phyloP scores from a whole-genome alignment of 2,113 vertebrate genomes.

The Tringa solitaria region DNA sequence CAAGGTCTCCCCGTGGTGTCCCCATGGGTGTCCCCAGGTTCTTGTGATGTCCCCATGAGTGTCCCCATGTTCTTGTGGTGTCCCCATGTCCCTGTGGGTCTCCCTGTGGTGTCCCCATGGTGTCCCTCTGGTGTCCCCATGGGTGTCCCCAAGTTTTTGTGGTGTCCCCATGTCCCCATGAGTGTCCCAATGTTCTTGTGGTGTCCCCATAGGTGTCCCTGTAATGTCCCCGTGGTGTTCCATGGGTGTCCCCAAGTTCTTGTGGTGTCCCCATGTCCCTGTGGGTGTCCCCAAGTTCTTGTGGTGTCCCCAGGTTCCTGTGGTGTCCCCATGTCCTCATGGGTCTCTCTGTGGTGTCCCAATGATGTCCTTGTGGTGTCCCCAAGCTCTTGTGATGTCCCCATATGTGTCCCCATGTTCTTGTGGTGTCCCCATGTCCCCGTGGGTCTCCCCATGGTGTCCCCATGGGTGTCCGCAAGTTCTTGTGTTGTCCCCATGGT shows the following conservation, averaged over 20 bases:
- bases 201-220: neutral
- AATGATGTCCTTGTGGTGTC: too few relatives aligned
- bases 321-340: neutral
- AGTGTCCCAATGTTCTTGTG: too few relatives aligned
- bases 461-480: neutral
- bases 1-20: neutral
- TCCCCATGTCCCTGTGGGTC: neutral
- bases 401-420: neutral
- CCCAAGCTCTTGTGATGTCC: neutral
- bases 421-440: neutral
- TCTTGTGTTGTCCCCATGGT: neutral
- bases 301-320: too few relatives aligned
- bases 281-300: too few relatives aligned
- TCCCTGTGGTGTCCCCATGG: neutral
- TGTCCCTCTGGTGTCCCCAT: neutral
- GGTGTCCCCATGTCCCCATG: neutral
- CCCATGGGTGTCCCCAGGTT: too few relatives aligned
- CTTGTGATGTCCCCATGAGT: neutral
- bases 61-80: neutral
- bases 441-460: too few relatives aligned
- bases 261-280: neutral
- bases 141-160: neutral
- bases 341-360: neutral
- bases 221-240: neutral
- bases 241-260: neutral